Evolutionary conservation across 2,113 vertebrate species (phyloP), one percentile per base, ranked within the genome.

Genomic region (Thamnaconus septentrionalis): DNA sequence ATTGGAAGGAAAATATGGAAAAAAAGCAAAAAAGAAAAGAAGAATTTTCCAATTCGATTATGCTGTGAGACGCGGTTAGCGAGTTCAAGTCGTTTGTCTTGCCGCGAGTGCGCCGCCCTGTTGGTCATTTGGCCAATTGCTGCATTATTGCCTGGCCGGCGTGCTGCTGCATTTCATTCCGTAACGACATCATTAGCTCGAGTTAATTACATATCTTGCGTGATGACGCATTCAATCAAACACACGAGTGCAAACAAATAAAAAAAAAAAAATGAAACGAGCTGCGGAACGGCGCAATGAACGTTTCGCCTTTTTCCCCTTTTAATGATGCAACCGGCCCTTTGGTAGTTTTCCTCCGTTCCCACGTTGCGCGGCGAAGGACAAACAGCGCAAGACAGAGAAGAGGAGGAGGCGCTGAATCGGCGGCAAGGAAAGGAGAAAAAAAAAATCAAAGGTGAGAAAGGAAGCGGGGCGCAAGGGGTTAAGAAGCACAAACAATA

Each of bases 401-500:
- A 31, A 40, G 6, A 64, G 46, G 11, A 12, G 56, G 8, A 51
- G 47, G 8, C 11, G 2, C 9, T 50, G 47, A 45, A 57, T 47
- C 59, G 47, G 59, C 64, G 53, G 68, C 53, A 53, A 31, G 18
- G 18, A 31, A 31, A 31, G n/a, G n/a, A n/a, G 18, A 31, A 31
- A 31, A 31, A 31, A 54, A 75, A 74, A 69, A 64, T 43, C 64
- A 43, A 49, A 68, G 62, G 67, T 7, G 47, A 63, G 71, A 80
- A 66, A 71, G 64, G 53, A 66, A 7, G 66, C 69, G n/a, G 84
- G 52, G 78, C 45, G 48, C 47, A n/a, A 88, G 73, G 89, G 89
- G 91, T 92, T 92, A 93, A 92, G 85, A 80, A 81, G 79, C 87
- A 87, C 89, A 94, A 95, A 95, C 91, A 91, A 85, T 88, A 80